These are phyloP conservation scores for Agrochola litura DNA, from an alignment of 2,888 invertebrate genomes.

Conservation along the genomic window DNA sequence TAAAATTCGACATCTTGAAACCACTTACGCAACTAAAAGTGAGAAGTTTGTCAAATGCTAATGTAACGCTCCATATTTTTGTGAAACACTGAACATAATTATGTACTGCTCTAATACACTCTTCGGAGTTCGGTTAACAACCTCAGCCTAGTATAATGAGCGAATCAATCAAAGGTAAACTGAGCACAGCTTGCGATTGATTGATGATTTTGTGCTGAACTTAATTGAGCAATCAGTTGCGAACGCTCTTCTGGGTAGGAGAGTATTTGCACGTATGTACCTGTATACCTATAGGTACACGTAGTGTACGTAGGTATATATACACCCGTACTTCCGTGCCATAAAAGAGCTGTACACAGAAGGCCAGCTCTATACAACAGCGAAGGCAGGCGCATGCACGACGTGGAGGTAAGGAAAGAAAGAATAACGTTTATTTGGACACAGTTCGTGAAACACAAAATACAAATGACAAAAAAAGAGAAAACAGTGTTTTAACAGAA, in stretches of 20 bases:
- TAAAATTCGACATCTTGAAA: conserved; percentile 34
- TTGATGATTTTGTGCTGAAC: conserved; percentile 64
- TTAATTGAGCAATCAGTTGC: conserved; percentile 66
- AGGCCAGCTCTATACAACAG: not conserved
- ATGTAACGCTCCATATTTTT: conserved; percentile 31
- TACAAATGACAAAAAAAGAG: too few species aligned
- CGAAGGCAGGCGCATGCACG: too few species aligned
- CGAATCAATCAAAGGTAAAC: conserved; percentile 69
- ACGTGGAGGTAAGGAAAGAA: too few species aligned
- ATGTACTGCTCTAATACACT: conserved; percentile 40
- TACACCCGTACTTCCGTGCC: not conserved
- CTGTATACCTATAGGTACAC: conserved; percentile 2
- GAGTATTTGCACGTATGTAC: conserved; percentile 53
- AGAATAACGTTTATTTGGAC: too few species aligned
- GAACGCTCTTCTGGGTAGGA: conserved; percentile 52
- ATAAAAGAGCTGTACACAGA: conserved; percentile 7
- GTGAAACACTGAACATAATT: conserved; percentile 35
- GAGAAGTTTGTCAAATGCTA: conserved; percentile 29
- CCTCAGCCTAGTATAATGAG: conserved; percentile 65
- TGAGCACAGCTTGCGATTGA: conserved; percentile 62
- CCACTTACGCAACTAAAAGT: conserved; percentile 27
- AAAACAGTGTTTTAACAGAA: too few species aligned
- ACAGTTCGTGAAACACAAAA: too few species aligned
- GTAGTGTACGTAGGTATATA: not conserved
- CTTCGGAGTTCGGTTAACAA: conserved; percentile 57